These are phyloP conservation scores for Hoplostethus atlanticus DNA, from an alignment of 2,797 vertebrate species.

Conservation along the genomic window DNA sequence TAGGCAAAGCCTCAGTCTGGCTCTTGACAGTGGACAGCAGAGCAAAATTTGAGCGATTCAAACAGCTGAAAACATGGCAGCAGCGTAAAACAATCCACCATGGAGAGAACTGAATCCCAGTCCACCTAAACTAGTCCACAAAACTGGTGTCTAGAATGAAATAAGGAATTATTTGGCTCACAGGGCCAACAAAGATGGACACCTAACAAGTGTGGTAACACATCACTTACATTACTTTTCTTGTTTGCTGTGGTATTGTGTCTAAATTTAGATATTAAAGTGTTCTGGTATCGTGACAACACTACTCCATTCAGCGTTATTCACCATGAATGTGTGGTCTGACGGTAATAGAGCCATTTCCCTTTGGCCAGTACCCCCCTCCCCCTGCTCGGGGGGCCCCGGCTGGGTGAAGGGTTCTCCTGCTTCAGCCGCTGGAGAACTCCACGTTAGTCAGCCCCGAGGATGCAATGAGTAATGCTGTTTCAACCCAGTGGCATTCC, in stretches of 20 bases:
- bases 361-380: conserved; percentile 12
- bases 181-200: neutral
- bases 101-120: conserved; percentile 40
- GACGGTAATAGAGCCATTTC: conserved; percentile 37
- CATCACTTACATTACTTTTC: no score
- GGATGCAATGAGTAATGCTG: conserved; percentile 63
- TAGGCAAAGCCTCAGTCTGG: no score
- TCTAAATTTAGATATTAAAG: neutral
- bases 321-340: conserved; percentile 34
- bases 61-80: conserved; percentile 25
- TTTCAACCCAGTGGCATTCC: conserved; percentile 67
- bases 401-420: conserved; percentile 30
- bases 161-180: conserved; percentile 27
- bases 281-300: neutral
- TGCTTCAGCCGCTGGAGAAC: conserved; percentile 40
- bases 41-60: no score
- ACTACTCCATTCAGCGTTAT: neutral
- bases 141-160: conserved; percentile 29
- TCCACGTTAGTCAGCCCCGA: conserved; percentile 41
- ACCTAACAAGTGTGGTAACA: conserved; percentile 6
- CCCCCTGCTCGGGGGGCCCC: conserved; percentile 36
- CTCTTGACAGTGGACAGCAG: no score
- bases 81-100: conserved; percentile 19
- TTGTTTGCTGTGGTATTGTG: neutral
- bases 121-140: conserved; percentile 24